These are phyloP conservation scores for Chrysaora quinquecirrha DNA, from an alignment of 30 jellyfish, hydroid and myxozoan species.

Conservation along the genomic window DNA sequence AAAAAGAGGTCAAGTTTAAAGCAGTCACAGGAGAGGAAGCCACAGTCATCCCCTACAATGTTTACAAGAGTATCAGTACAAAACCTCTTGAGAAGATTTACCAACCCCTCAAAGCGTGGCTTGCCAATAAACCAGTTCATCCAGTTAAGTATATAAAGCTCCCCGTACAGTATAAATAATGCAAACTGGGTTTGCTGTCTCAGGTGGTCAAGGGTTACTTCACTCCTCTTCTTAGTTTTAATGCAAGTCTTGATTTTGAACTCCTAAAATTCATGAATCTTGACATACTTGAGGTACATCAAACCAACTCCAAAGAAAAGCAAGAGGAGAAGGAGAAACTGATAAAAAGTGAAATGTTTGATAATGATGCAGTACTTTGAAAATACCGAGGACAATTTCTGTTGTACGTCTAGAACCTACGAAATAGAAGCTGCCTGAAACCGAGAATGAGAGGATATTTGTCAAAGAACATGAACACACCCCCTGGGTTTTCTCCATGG, in stretches of 20 bases:
- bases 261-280: conserved; percentile 35
- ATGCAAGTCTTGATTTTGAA: conserved; percentile 33
- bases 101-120: conserved; percentile 58
- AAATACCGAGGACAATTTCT: conserved; percentile 16
- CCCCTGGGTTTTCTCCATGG: conserved; percentile 62
- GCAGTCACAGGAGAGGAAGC: conserved; percentile 60
- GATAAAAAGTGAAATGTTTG: conserved; percentile 9
- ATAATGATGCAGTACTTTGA: conserved; percentile 10
- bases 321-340: neutral
- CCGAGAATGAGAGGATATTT: conserved; percentile 40
- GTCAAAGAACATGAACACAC: conserved; percentile 47
- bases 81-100: conserved; percentile 8
- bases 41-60: conserved; percentile 32
- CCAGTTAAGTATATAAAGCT: conserved; percentile 21
- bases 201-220: conserved; percentile 16
- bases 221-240: conserved; percentile 41
- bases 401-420: conserved; percentile 45
- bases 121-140: conserved; percentile 39
- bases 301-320: conserved; percentile 29
- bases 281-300: conserved; percentile 8
- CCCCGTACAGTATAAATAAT: conserved; percentile 3
- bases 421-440: conserved; percentile 30
- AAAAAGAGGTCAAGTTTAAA: conserved; percentile 32
- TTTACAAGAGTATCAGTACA: conserved; percentile 6
- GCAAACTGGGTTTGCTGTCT: conserved; percentile 4